Evolutionary conservation across 2,113 vertebrate genomes (phyloP).

Genomic region (Chamaea fasciata): DNA sequence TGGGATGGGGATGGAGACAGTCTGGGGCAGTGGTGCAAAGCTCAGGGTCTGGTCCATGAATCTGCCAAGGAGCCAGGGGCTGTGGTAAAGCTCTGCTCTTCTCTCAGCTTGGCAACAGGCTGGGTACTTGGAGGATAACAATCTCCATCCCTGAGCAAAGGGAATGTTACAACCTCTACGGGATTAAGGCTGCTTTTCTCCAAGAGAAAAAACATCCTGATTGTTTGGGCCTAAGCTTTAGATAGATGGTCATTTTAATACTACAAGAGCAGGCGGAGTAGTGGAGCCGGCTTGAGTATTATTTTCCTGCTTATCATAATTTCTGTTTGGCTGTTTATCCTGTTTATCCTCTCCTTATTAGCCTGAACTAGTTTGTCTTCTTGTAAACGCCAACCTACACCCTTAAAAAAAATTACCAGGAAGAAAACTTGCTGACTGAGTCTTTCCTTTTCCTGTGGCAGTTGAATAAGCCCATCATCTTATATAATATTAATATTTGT

Average conservation of each 20-base stretch:
- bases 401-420: constrained; percentile 2
- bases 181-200: neutral
- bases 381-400: neutral
- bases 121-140: accelerated
- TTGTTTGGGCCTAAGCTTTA: neutral
- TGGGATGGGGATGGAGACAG: neutral
- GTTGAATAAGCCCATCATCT: constrained; percentile 23
- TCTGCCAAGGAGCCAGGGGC: neutral
- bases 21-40: neutral
- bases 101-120: accelerated
- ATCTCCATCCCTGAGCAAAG: neutral
- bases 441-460: neutral
- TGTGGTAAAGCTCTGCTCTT: neutral
- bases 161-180: neutral
- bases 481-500: constrained; percentile 60
- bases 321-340: constrained; percentile 23
- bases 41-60: neutral
- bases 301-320: neutral
- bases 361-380: neutral
- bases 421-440: constrained; percentile 37
- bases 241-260: neutral
- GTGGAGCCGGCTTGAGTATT: neutral
- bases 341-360: constrained; percentile 29
- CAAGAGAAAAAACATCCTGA: neutral
- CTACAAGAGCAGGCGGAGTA: neutral